These are phyloP conservation scores for Peromyscus melanophrys DNA, from an alignment of 2,797 vertebrate species.

Conservation along the genomic window DNA sequence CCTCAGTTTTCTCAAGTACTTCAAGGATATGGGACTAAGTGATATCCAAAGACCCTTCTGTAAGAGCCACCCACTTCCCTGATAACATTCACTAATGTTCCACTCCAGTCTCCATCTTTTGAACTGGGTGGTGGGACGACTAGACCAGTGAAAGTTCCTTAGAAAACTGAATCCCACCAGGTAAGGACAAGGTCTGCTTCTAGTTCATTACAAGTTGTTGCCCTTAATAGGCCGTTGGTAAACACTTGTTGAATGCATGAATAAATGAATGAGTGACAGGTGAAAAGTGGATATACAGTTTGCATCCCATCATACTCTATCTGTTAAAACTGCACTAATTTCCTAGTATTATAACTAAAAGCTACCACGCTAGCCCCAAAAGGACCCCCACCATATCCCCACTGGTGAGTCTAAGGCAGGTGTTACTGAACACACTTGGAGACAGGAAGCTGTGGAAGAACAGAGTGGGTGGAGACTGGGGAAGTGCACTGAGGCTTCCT, in stretches of 20 bases:
- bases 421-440: background rate
- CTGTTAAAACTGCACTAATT: slow-evolving; percentile 24
- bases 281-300: background rate
- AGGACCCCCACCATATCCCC: background rate
- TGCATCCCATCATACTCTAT: background rate
- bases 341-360: slow-evolving; percentile 5
- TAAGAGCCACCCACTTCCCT: background rate
- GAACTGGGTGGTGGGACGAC: background rate
- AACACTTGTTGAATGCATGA: background rate
- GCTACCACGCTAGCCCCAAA: background rate
- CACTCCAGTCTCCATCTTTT: background rate
- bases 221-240: background rate
- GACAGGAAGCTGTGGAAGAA: background rate
- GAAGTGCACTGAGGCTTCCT: background rate
- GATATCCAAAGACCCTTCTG: background rate
- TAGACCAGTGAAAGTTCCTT: background rate
- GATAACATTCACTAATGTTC: background rate
- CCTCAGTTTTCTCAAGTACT: background rate
- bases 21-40: slow-evolving; percentile 8
- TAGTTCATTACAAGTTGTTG: background rate
- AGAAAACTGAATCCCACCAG: slow-evolving; percentile 19
- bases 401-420: background rate
- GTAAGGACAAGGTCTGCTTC: background rate
- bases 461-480: background rate
- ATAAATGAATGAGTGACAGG: background rate